phyloP scores from a whole-genome alignment of 2,797 vertebrate species.

The Notamacropus eugenii region DNA sequence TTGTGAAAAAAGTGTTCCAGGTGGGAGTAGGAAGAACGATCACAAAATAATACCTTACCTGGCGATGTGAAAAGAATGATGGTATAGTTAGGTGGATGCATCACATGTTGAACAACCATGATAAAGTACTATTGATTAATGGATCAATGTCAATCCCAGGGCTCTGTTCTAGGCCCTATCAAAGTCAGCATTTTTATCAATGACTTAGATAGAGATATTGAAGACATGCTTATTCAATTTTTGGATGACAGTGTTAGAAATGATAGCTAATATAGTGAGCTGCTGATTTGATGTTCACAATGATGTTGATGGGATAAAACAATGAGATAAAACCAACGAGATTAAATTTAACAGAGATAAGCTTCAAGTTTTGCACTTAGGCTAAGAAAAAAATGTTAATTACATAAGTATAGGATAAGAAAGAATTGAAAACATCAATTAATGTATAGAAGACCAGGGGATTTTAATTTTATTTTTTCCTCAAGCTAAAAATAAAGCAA shows the following conservation, averaged over 20 bases:
- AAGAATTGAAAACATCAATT: neutral
- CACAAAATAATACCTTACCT: neutral
- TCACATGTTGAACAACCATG: neutral
- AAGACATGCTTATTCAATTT: neutral
- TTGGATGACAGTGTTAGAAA: neutral
- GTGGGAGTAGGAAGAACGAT: neutral
- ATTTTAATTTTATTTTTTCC: neutral
- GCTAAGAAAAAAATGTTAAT: neutral
- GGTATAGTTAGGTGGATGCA: neutral
- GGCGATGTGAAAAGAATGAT: neutral
- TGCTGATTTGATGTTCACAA: slow-evolving; percentile 30
- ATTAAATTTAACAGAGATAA: neutral
- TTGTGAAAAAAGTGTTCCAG: neutral
- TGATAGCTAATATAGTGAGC: neutral
- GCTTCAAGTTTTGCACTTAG: neutral
- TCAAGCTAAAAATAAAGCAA: slow-evolving; percentile 12
- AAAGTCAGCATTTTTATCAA: neutral
- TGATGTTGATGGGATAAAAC: slow-evolving; percentile 9
- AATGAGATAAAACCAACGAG: neutral
- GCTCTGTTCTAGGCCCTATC: neutral
- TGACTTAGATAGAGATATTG: neutral
- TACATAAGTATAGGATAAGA: slow-evolving; percentile 2
- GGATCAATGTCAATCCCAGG: neutral
- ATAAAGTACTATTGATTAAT: neutral
- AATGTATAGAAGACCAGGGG: neutral